These are phyloP conservation scores for Oncorhynchus tshawytscha DNA, from an alignment of 2,113 vertebrate genomes.

Conservation along the genomic window DNA sequence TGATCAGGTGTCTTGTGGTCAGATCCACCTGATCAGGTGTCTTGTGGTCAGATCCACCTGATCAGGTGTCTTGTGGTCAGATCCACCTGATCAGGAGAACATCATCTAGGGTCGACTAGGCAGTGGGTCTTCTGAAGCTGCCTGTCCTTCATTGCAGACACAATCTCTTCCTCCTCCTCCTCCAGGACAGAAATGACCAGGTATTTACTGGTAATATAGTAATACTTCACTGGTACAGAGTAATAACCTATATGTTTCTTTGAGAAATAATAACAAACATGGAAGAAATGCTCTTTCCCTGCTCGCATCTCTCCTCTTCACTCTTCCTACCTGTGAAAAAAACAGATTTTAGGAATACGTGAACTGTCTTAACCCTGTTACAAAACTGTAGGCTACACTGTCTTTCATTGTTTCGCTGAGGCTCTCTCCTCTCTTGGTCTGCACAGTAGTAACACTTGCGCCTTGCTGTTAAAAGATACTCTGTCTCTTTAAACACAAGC, in stretches of 20 bases:
- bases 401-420: neutral
- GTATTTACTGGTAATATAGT: no score
- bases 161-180: neutral
- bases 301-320: no score
- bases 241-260: no score
- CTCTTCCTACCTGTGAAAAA: no score
- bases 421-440: constrained; percentile 14
- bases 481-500: constrained; percentile 30
- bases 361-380: neutral
- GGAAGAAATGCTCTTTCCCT: no score
- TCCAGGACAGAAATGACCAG: neutral
- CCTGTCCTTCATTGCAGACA: no score
- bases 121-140: no score
- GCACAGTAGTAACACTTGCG: constrained; percentile 14
- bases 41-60: neutral
- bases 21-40: neutral
- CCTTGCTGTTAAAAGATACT: constrained; percentile 4
- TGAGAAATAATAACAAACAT: no score
- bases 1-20: neutral
- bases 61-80: neutral
- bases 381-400: constrained; percentile 6
- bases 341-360: no score
- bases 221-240: no score
- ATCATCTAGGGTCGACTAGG: neutral
- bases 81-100: no score